These are phyloP conservation scores for Sceloporus tristichus DNA, from an alignment of 2,113 vertebrate species.

Conservation along the genomic window DNA sequence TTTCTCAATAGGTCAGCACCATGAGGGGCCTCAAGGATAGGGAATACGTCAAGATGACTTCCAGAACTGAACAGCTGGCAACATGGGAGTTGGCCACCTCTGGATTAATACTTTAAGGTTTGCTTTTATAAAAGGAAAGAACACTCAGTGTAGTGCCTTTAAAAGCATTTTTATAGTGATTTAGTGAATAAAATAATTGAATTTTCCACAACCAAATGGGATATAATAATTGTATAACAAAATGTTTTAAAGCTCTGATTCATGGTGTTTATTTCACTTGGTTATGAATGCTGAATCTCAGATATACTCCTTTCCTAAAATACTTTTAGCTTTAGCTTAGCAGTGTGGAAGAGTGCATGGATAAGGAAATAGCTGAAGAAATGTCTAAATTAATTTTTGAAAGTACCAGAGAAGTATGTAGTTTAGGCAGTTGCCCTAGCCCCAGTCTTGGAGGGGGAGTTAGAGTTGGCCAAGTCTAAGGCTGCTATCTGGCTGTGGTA, in stretches of 20 bases:
- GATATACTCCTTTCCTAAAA: constrained; percentile 13
- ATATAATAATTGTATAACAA: constrained; percentile 22
- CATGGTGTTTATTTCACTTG: constrained; percentile 11
- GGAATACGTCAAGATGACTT: constrained; percentile 14
- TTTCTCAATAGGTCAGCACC: constrained; percentile 65
- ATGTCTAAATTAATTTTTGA: not conserved
- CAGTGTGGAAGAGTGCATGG: too few relatives aligned
- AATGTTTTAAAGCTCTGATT: constrained; percentile 26
- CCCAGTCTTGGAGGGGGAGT: not conserved
- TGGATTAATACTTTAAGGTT: constrained; percentile 9
- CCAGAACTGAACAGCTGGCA: constrained; percentile 33
- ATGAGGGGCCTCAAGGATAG: not conserved
- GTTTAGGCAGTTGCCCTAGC: not conserved
- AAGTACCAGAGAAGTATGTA: not conserved
- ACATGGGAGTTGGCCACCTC: constrained; percentile 24
- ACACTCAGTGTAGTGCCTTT: constrained; percentile 19
- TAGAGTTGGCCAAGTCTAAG: not conserved
- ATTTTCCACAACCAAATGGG: not conserved
- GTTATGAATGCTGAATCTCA: not conserved
- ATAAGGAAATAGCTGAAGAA: too few relatives aligned
- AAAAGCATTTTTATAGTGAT: constrained; percentile 20
- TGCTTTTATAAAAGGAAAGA: not conserved
- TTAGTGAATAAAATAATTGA: constrained; percentile 29
- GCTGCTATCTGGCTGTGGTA: not conserved
- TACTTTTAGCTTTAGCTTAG: not conserved